Base-by-base conservation (phyloP, 2,113 vertebrate genomes). In the Brachirus orientalis region DNA sequence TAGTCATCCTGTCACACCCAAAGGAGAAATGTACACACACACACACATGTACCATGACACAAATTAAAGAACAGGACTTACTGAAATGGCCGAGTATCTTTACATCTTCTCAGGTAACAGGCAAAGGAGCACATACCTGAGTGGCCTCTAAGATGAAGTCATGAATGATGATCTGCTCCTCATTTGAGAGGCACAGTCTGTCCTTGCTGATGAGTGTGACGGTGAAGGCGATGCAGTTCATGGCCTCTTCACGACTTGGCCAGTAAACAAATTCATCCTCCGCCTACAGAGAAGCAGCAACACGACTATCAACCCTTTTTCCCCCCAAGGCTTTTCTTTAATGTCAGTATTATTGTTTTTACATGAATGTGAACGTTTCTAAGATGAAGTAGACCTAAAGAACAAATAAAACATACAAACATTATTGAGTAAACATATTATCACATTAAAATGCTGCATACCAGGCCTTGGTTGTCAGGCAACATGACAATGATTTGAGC, bases 261-360 rank as follows among this genome's bases (percentile, higher is more conserved):
- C 98, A 99, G 89, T 99, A 99, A 52, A 98, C 97, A 95, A 98
- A 99, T 87, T 99, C 97, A 87, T 98, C 97, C 91, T 99, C 97
- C 36, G 97, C 96, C 97, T 99, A 78, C 43, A 72, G 82, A 67
- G 18, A 82, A 65, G 44, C 12, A 65, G 22, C 3, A 8, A 43
- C 41, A 10, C 2, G n/a, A 33, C 4, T n/a, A 45, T 60, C 12
- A 22, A 7, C 47, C 52, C 22, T n/a, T 55, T 19, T 13, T 28
- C 6, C 6, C 11, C 8, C 5, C 6, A 40, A 35, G 38, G 28
- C 6, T 12, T 46, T 35, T 33, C 48, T 59, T 59, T 36, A n/a
- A 28, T n/a, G n/a, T n/a, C n/a, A n/a, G n/a, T n/a, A n/a, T n/a
- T n/a, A n/a, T n/a, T n/a, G n/a, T n/a, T n/a, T n/a, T n/a, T n/a